Evolutionary conservation across 2,888 invertebrate genomes (phyloP).

Genomic region (Lydus trimaculatus): DNA sequence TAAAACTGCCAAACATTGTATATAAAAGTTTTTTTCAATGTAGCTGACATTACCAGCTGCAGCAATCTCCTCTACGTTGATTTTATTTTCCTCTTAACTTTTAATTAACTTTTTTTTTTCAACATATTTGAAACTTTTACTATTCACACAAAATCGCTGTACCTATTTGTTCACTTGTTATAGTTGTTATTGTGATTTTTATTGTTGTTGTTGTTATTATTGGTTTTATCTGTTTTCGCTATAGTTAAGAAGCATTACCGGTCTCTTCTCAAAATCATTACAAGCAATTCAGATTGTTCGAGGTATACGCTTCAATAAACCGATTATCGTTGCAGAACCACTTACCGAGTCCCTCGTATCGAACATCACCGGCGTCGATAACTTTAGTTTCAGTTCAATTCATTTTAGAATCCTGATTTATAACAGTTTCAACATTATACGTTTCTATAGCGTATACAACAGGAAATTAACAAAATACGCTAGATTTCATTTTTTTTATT

Average conservation of each 20-base stretch:
- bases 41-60: neutral
- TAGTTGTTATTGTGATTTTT: too few relatives aligned
- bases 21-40: neutral
- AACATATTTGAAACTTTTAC: neutral
- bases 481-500: conserved; percentile 24
- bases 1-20: neutral
- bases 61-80: neutral
- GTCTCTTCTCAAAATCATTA: neutral
- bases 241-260: neutral
- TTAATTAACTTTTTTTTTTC: conserved; percentile 10
- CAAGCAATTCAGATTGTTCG: conserved; percentile 4
- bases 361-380: conserved; percentile 22
- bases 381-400: conserved; percentile 29
- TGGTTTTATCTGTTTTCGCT: neutral
- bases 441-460: conserved; percentile 10
- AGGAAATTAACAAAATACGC: conserved; percentile 28
- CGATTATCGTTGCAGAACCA: conserved; percentile 29
- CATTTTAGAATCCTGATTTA: conserved; percentile 26
- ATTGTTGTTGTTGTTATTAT: neutral
- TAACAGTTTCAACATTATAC: conserved; percentile 10
- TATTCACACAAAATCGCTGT: neutral
- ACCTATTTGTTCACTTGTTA: neutral
- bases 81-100: neutral
- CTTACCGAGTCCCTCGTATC: conserved; percentile 16
- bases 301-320: conserved; percentile 28